Evolutionary conservation across 1,140 invertebrate species (phyloP), one percentile per base, ranked within the genome.

Genomic region (Ostrea edulis): DNA sequence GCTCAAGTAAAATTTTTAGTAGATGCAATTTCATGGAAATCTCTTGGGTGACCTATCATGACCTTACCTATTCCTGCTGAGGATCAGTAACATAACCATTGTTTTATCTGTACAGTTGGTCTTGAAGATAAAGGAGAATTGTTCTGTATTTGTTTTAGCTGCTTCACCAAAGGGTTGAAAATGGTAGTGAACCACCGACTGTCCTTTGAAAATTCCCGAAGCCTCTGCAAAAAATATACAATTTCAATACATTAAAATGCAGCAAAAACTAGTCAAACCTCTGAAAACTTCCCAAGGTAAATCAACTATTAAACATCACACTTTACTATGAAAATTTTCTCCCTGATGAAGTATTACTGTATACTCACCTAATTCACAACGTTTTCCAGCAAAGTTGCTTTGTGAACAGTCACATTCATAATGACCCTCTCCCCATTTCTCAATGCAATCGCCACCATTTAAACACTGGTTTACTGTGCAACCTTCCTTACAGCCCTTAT

Each of bases 391-490:
- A 88, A 90, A 93, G 29, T 92, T 90, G 82, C 97, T 98, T 25
- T 97, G 95, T 87, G 98, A 97, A 92, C 98, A 99, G 90, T 98
- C 97, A 93, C 98, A 99, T 8, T 96, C 96, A 87, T 97, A 97
- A 89, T 97, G 96, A 85, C 97, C 97, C 84, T 97, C 97, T n/a
- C 96, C 96, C 93, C 98, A 98, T 93, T 98, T 97, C 94, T 99
- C 98, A 11, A 97, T 97, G 92, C 98, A 99, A 35, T 92, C 96
- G 0, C 98, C 98, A 9, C 97, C 96, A 94, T 99, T 97, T 92
- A 97, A 97, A 93, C 98, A 99, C 0, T 98, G 98, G 84, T 97
- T 96, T 0, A 96, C 96, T 89, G 98, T 97, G 93, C 98, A 99
- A 92, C 97, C 97, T 96, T 98, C 98, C 90, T 97, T 97, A 95